These are phyloP conservation scores for Buceros bicornis DNA, from an alignment of 2,797 vertebrate genomes.

Conservation along the genomic window DNA sequence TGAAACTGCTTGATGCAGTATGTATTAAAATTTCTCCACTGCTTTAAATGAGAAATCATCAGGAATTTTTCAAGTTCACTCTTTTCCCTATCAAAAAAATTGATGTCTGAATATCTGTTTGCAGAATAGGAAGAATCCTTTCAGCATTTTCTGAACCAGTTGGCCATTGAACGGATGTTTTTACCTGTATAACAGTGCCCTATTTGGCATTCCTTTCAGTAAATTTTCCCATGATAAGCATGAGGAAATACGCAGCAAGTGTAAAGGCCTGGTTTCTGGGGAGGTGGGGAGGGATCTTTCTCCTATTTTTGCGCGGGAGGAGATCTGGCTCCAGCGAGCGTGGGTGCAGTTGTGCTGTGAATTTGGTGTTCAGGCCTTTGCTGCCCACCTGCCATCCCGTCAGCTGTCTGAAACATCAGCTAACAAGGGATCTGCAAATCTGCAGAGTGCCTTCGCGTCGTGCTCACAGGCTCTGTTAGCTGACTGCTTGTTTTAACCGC, in stretches of 20 bases:
- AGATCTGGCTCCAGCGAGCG: background rate
- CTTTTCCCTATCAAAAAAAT: background rate
- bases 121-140: background rate
- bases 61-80: background rate
- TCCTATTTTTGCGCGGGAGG: background rate
- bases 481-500: background rate
- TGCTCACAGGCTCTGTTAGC: background rate
- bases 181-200: background rate
- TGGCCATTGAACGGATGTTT: background rate
- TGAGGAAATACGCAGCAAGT: background rate
- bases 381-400: too few relatives aligned
- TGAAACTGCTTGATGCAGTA: background rate
- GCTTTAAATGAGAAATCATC: background rate
- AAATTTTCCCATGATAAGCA: background rate
- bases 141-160: background rate
- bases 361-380: background rate
- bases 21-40: background rate
- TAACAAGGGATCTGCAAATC: background rate
- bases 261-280: background rate
- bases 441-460: too few relatives aligned
- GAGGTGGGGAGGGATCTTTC: fast-evolving
- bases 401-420: background rate
- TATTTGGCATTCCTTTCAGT: background rate
- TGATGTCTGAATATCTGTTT: background rate
- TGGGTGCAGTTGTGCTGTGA: too few relatives aligned